Conservation (phyloP, 2,113 vertebrate species). For the Columba livia region DNA sequence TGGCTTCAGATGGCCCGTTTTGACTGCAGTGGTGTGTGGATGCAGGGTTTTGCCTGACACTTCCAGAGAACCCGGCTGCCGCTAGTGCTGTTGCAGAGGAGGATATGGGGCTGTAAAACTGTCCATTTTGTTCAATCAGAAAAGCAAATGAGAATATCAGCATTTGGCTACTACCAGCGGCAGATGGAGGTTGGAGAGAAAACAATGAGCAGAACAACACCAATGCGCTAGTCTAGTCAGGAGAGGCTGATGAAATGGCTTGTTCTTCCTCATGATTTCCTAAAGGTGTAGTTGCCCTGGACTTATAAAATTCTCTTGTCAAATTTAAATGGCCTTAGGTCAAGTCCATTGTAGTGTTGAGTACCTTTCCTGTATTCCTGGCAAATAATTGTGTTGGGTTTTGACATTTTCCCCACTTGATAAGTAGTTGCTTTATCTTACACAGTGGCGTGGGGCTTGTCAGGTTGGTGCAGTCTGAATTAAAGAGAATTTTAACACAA, state of each 20-base stretch:
- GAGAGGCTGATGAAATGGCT: background rate
- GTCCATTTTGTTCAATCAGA: background rate
- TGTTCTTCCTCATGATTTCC: background rate
- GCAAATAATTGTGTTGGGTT: constrained; percentile 29
- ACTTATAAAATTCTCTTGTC: background rate
- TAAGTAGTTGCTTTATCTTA: background rate
- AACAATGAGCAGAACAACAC: background rate
- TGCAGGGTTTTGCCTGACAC: background rate
- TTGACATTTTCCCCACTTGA: background rate
- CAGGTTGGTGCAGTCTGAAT: background rate
- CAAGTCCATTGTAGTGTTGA: background rate
- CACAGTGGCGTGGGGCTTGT: background rate
- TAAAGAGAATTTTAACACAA: constrained; percentile 35
- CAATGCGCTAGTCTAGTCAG: background rate
- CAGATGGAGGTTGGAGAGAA: background rate
- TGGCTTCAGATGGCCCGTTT: background rate
- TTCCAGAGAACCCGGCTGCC: background rate
- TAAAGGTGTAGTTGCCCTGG: background rate
- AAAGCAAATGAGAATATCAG: background rate
- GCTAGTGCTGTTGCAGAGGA: background rate
- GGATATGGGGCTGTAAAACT: background rate
- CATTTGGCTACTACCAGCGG: background rate
- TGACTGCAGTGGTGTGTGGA: fast-evolving
- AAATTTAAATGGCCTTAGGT: constrained; percentile 15
- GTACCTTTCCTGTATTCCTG: background rate